These are phyloP conservation scores for Metalampra italica DNA, from an alignment of 2,888 invertebrate genomes.

Conservation along the genomic window DNA sequence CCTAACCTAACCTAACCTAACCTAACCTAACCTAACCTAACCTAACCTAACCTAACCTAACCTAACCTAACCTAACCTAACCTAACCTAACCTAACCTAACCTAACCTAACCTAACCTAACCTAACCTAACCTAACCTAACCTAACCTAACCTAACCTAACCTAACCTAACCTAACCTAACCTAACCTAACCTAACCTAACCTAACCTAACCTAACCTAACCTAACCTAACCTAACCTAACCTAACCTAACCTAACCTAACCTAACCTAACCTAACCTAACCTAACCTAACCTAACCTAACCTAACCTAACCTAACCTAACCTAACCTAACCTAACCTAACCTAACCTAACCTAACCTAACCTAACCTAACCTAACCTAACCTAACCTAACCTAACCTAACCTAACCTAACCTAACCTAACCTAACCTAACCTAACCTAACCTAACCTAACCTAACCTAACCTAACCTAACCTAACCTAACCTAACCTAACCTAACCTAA, in stretches of 20 bases:
- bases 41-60: slow-evolving; percentile 14
- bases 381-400: slow-evolving; percentile 23
- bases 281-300: slow-evolving; percentile 15
- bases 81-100: slow-evolving; percentile 10
- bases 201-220: slow-evolving; percentile 11
- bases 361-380: slow-evolving; percentile 22
- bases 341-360: slow-evolving; percentile 22
- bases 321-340: slow-evolving; percentile 23
- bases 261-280: slow-evolving; percentile 12
- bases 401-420: slow-evolving; percentile 20
- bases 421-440: slow-evolving; percentile 21
- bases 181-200: slow-evolving; percentile 9
- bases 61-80: slow-evolving; percentile 4
- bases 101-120: slow-evolving; percentile 10
- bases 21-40: slow-evolving; percentile 14
- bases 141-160: slow-evolving; percentile 9
- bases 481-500: not conserved
- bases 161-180: slow-evolving; percentile 10
- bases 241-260: slow-evolving; percentile 14
- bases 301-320: slow-evolving; percentile 19
- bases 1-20: slow-evolving; percentile 15
- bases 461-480: slow-evolving; percentile 5
- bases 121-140: slow-evolving; percentile 10
- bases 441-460: slow-evolving; percentile 19
- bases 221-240: slow-evolving; percentile 10